A percentile compares a stretch with the other conserved stretches of the same genome.
phyloP scores from a whole-genome alignment of 2,888 invertebrate species.

The Ceraclea dissimilis region DNA sequence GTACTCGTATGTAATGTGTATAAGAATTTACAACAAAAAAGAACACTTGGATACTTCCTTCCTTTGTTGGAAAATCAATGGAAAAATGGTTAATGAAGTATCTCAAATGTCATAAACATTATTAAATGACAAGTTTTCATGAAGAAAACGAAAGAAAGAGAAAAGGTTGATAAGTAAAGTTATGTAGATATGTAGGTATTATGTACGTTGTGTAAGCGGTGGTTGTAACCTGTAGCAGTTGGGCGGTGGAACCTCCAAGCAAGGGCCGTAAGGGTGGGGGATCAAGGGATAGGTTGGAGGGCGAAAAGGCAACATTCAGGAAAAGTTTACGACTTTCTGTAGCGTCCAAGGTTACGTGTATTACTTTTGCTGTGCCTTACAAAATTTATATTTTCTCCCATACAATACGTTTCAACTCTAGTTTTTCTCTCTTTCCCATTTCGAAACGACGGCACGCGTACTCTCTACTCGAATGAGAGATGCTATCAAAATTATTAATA shows the following conservation, averaged over 20 bases:
- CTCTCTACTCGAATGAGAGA: background rate
- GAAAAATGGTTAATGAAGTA: background rate
- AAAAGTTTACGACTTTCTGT: conserved; percentile 23
- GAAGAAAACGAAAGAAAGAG: background rate
- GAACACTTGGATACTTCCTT: no score
- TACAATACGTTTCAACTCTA: background rate
- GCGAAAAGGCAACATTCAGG: conserved; percentile 12
- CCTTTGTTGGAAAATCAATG: no score
- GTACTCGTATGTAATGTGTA: no score
- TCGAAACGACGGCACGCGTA: background rate
- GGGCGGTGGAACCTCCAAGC: background rate
- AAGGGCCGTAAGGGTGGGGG: background rate
- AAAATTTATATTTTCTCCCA: conserved; percentile 1
- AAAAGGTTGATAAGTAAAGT: no score
- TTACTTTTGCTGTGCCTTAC: conserved; percentile 19
- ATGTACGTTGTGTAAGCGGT: no score
- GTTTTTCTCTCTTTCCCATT: background rate
- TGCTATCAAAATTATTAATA: background rate
- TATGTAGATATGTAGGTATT: no score
- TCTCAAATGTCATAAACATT: background rate
- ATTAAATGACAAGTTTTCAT: background rate
- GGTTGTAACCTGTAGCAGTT: background rate
- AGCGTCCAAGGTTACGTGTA: conserved; percentile 21
- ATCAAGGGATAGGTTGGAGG: conserved; percentile 4
- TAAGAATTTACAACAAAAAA: no score